A percentile compares a stretch with the other conserved stretches of the same genome.
These are phyloP conservation scores for Scomberomorus guttatus DNA, from an alignment of 2,797 vertebrate species.

Conservation along the genomic window DNA sequence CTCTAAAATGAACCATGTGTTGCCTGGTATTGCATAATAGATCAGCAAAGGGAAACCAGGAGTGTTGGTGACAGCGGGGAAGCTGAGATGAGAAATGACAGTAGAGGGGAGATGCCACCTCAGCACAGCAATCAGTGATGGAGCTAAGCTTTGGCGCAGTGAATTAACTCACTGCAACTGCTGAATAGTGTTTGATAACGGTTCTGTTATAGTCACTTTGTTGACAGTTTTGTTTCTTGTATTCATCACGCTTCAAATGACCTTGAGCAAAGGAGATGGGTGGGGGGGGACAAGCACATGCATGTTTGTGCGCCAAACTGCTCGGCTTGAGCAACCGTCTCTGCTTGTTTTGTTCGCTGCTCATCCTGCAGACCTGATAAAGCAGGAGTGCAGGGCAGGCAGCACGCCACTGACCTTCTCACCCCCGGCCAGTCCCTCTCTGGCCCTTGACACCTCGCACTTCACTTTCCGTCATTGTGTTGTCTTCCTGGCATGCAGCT, in stretches of 20 bases:
- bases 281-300: neutral
- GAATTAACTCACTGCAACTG: conserved; percentile 19
- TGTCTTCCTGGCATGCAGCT: conserved; percentile 83
- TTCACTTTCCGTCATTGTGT: conserved; percentile 82
- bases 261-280: conserved; percentile 61
- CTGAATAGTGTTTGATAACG: conserved; percentile 39
- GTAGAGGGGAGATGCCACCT: conserved; percentile 38
- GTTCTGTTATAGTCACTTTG: conserved; percentile 40
- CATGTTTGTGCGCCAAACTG: conserved; percentile 33
- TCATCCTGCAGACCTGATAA: conserved; percentile 74
- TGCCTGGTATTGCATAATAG: conserved; percentile 76
- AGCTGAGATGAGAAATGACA: conserved; percentile 18
- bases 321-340: conserved; percentile 47
- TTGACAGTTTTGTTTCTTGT: conserved; percentile 52
- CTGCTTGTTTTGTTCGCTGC: conserved; percentile 68
- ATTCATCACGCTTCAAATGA: conserved; percentile 43
- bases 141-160: neutral
- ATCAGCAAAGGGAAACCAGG: conserved; percentile 50
- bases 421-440: conserved; percentile 37
- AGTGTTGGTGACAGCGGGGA: conserved; percentile 46
- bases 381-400: conserved; percentile 49
- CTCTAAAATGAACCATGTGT: conserved; percentile 83
- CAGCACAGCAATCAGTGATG: conserved; percentile 1
- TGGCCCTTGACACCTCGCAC: conserved; percentile 60
- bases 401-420: conserved; percentile 65